Base-by-base conservation (phyloP, 2,888 invertebrate species). In the Heliconius cydno region DNA sequence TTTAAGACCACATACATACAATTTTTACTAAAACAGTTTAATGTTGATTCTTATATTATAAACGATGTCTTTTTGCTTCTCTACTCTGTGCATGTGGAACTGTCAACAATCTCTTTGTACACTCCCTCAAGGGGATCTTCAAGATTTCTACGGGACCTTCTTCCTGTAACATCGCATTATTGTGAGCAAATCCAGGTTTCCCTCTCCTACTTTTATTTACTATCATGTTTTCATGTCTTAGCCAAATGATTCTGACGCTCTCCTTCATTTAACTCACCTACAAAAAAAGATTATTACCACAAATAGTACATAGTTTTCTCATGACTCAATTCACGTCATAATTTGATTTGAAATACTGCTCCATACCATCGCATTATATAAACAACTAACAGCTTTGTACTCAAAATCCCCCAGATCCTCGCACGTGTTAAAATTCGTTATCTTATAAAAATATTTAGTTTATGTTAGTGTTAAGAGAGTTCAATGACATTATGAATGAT, bases 401-500 rank as follows among this genome's bases (percentile, higher is more conserved):
- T 66, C 38, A 80, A 60, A 82, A 79, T 82, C 79, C 80, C 77
- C 83, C 83, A 84, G 81, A 82, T 81, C 74, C 82, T 77, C 76
- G 83, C 83, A 82, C 82, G 82, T 84, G 84, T 82, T 83, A 52
- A 80, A 79, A 81, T 74, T 83, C 78, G 78, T 83, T 82, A 82
- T 83, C 82, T 83, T 75, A 79, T 81, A 81, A 83, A 79, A 83
- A 79, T 83, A 82, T 81, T 84, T 84, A 84, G 81, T 80, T 80
- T 81, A 67, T 78, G 78, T 7, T 34, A 34, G 34, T 76, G 76
- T 79, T 76, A 81, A 81, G 74, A 76, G 77, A 74, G 84, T 81
- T 85, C 84, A 84, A 81, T 81, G 84, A 84, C 85, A 83, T 68
- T 30, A 72, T 73, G 73, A 78, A 81, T 81, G 82, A 81, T 84